Conservation (phyloP, 2,888 invertebrate species). For the Chesias legatella region DNA sequence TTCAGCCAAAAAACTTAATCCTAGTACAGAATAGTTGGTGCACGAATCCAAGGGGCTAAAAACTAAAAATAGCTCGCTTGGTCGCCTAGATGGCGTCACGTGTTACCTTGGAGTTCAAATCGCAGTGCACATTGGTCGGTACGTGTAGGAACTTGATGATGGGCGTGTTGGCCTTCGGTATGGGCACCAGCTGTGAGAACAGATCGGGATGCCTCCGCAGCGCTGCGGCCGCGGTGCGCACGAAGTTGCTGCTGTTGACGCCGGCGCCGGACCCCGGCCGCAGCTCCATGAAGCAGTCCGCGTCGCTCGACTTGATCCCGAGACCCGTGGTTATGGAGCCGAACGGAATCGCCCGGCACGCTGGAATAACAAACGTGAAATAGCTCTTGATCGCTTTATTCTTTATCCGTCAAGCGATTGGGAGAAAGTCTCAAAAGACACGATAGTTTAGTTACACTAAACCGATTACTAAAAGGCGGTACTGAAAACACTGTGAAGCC, state of each 20-base stretch:
- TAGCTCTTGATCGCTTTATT: too few species aligned
- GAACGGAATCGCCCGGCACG: constrained; percentile 77
- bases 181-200: constrained; percentile 81
- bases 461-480: too few species aligned
- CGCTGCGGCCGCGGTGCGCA: constrained; percentile 50
- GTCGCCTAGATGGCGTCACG: too few species aligned
- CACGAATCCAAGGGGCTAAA: too few species aligned
- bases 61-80: too few species aligned
- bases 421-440: too few species aligned
- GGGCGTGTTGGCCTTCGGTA: constrained; percentile 87
- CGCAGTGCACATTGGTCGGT: constrained; percentile 82
- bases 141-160: constrained; percentile 87
- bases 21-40: too few species aligned
- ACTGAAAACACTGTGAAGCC: too few species aligned
- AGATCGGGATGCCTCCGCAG: constrained; percentile 54
- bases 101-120: constrained; percentile 85
- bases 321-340: constrained; percentile 88
- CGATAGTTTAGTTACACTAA: too few species aligned
- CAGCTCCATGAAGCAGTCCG: constrained; percentile 84
- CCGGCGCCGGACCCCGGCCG: constrained; percentile 38
- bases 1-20: too few species aligned
- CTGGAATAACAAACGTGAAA: constrained; percentile 34
- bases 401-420: too few species aligned
- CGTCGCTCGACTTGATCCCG: constrained; percentile 85
- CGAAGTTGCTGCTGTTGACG: constrained; percentile 33